A percentile compares a stretch with the other conserved stretches of the same genome.
Conservation (phyloP, 2,888 invertebrate species). For the Epiblema foenella region DNA sequence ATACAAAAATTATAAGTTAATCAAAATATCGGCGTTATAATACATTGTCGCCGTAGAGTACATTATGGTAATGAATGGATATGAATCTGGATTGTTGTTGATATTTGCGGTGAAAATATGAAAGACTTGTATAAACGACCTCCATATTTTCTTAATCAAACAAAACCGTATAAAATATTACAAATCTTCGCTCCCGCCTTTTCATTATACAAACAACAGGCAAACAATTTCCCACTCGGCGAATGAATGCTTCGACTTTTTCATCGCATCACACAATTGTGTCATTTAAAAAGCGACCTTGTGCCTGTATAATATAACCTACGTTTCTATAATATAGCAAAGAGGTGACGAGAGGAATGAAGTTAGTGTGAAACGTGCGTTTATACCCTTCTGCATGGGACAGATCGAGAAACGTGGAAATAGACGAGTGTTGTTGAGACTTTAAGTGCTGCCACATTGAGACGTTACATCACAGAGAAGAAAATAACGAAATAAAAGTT, state of each 20-base stretch:
- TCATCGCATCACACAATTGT: not conserved
- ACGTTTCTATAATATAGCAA: not conserved
- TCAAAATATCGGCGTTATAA: no score
- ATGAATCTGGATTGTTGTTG: not conserved
- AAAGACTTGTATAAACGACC: not conserved
- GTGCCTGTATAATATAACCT: no score
- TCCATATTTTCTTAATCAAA: constrained; percentile 34
- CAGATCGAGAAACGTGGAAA: constrained; percentile 24
- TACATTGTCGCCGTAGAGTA: not conserved
- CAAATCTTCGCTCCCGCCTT: constrained; percentile 18
- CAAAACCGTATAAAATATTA: constrained; percentile 12
- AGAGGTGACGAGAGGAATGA: not conserved
- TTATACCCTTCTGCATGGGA: constrained; percentile 26
- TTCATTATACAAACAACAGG: constrained; percentile 28
- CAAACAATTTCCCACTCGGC: constrained; percentile 29
- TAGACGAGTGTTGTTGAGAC: constrained; percentile 26
- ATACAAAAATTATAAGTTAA: no score
- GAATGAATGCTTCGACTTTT: constrained; percentile 1
- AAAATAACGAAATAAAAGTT: not conserved
- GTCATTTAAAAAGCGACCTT: constrained; percentile 11
- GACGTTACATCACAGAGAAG: constrained; percentile 1
- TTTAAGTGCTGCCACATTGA: constrained; percentile 32
- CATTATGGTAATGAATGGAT: no score
- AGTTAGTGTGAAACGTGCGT: constrained; percentile 14
- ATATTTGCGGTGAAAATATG: not conserved